Evolutionary conservation across 2,888 invertebrate species (phyloP), one percentile per base, ranked within the genome.

Genomic region (Drosophila formosana): DNA sequence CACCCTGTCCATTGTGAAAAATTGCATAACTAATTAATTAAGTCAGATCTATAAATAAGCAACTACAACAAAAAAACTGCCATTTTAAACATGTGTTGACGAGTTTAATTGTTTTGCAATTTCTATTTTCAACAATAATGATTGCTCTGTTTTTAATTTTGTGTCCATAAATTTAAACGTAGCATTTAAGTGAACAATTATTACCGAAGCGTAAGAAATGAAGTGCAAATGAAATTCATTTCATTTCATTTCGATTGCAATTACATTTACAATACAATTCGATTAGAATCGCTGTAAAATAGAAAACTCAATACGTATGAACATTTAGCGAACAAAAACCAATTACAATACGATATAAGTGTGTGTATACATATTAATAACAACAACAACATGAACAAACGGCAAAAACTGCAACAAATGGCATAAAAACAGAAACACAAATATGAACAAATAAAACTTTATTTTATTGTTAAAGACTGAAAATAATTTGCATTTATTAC

Each of bases 391-490:
- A 53, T 30, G n/a, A 49, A 58, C 18, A n/a, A 46, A 25, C 18
- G 45, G 26, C 34, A 69, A 47, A 11, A 46, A 25, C 25, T 30
- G 26, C 34, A 70, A 47, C 51, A 65, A 71, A 62, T 47, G 62
- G 61, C 63, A 69, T 67, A 50, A 77, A 80, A 67, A 66, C 37
- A 37, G 7, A 41, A 70, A 67, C 45, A 63, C 67, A 47, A 55
- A 65, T 72, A 84, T 74, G 69, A 80, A 68, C 65, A 75, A 90
- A 89, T 82, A 89, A 83, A 88, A 82, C 74, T 75, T 88, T 88
- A 82, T 85, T 90, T 78, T 88, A 90, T 90, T 90, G 91, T 90
- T 90, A 90, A 91, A 91, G 91, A 91, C 90, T 90, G 90, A 90
- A 90, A 70, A 75, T 43, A 4, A 39, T 43, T 34, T 50, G 63